Percentiles rank a stretch among this genome's conserved stretches.
phyloP scores from a whole-genome alignment of 1,140 invertebrate species.

The Halictus rubicundus region DNA sequence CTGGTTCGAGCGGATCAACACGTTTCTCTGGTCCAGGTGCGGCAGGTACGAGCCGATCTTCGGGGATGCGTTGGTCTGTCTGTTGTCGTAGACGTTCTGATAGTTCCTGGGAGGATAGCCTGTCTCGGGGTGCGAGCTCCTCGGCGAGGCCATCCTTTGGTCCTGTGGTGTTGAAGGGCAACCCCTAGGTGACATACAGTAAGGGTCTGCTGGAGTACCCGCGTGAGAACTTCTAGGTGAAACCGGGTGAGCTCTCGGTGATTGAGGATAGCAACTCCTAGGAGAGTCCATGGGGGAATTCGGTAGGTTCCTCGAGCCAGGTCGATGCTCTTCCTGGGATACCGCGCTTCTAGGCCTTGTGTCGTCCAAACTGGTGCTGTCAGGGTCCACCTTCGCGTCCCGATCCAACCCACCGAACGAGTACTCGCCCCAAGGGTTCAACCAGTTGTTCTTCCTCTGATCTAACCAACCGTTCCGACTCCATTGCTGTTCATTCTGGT shows the following conservation, averaged over 20 bases:
- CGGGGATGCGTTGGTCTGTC: conserved; percentile 69
- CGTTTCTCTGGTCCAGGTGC: conserved; percentile 64
- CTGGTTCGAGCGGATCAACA: conserved; percentile 60
- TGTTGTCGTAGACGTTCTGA: conserved; percentile 64
- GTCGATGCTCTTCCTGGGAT: conserved; percentile 75
- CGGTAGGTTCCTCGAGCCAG: conserved; percentile 70
- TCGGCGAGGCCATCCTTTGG: conserved; percentile 63
- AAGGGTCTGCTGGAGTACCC: conserved; percentile 64
- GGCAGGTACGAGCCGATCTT: conserved; percentile 60
- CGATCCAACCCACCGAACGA: conserved; percentile 74
- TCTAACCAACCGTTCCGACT: conserved; percentile 74
- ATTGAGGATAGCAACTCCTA: conserved; percentile 64
- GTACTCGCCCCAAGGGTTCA: conserved; percentile 82
- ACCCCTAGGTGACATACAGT: conserved; percentile 63
- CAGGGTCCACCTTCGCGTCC: conserved; percentile 84
- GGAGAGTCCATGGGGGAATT: conserved; percentile 69
- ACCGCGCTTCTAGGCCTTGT: conserved; percentile 73
- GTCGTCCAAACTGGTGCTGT: conserved; percentile 83
- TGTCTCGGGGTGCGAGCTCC: conserved; percentile 67
- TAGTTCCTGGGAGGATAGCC: conserved; percentile 65
- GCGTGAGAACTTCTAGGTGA: conserved; percentile 73
- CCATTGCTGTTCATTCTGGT: conserved; percentile 76
- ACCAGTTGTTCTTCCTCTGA: conserved; percentile 75
- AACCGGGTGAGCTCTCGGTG: conserved; percentile 69
- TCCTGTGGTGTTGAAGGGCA: conserved; percentile 69